Conservation (phyloP, 2,797 vertebrate species). For the Myioborus melanocephalus region DNA sequence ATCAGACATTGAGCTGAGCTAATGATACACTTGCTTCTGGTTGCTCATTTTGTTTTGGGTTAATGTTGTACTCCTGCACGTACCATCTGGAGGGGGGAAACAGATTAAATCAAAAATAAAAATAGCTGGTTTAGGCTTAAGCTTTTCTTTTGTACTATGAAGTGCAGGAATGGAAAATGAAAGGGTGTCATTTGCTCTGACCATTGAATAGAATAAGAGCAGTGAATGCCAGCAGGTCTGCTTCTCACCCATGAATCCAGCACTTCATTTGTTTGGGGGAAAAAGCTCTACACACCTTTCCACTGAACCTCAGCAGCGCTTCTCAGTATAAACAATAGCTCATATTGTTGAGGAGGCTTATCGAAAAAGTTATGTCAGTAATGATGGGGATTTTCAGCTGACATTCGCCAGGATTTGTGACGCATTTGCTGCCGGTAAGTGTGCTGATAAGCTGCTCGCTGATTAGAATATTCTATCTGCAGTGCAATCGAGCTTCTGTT, state of each 20-base stretch:
- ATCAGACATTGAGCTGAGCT: slow-evolving; percentile 47
- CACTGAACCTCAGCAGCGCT: background rate
- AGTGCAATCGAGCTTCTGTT: background rate
- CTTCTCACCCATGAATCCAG: background rate
- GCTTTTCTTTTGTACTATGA: slow-evolving; percentile 53
- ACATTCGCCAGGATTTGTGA: background rate
- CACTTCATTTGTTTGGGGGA: slow-evolving; percentile 11
- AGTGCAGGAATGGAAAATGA: slow-evolving; percentile 35
- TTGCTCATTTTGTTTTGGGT: slow-evolving; percentile 59
- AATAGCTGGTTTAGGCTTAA: slow-evolving; percentile 50
- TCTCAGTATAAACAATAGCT: slow-evolving; percentile 19
- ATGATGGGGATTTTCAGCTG: slow-evolving; percentile 38
- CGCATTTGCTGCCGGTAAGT: slow-evolving; percentile 30
- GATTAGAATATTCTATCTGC: slow-evolving; percentile 56
- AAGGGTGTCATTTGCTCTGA: slow-evolving; percentile 31
- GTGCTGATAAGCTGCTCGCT: slow-evolving; percentile 5
- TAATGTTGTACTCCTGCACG: slow-evolving; percentile 15
- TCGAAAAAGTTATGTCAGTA: slow-evolving; percentile 48
- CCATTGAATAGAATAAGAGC: slow-evolving; percentile 14
- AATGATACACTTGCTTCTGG: slow-evolving; percentile 57
- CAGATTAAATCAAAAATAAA: slow-evolving; percentile 66
- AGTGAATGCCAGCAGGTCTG: slow-evolving; percentile 28
- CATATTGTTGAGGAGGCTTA: slow-evolving; percentile 51
- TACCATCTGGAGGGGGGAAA: slow-evolving; percentile 50
- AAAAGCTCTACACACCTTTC: slow-evolving; percentile 17